These are phyloP conservation scores for Sebastes ruberrimus DNA, from an alignment of 2,797 vertebrate genomes.

Conservation along the genomic window DNA sequence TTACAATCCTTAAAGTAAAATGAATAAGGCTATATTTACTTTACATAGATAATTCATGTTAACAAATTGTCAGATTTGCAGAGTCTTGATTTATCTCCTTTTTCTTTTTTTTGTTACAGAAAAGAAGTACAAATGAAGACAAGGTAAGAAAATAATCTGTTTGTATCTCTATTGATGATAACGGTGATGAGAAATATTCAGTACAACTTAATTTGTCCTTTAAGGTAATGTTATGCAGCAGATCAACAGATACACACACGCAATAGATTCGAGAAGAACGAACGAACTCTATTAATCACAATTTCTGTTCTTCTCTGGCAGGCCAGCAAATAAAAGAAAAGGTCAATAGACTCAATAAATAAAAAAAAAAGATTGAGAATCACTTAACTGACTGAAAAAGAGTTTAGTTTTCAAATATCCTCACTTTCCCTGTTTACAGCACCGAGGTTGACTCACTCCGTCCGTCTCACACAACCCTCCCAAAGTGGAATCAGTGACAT, in stretches of 20 bases:
- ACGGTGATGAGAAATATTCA: not conserved
- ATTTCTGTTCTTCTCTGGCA: not conserved
- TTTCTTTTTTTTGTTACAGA: slow-evolving; percentile 57
- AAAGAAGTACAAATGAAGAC: slow-evolving; percentile 64
- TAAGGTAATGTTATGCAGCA: not conserved
- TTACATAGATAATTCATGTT: not conserved
- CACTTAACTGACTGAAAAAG: not conserved
- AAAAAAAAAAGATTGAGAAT: no score
- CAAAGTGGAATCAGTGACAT: slow-evolving; percentile 36
- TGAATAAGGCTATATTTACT: not conserved
- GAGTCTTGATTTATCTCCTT: not conserved
- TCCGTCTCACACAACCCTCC: slow-evolving; percentile 16
- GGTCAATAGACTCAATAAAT: not conserved
- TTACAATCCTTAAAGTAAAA: not conserved
- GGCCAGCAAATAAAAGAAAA: not conserved
- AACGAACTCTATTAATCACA: not conserved
- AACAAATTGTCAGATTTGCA: not conserved
- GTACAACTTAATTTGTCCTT: not conserved
- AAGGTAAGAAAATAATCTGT: slow-evolving; percentile 59
- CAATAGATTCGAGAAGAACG: not conserved
- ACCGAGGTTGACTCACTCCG: slow-evolving; percentile 1
- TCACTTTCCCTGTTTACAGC: not conserved
- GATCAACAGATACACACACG: not conserved
- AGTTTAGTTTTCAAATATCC: not conserved
- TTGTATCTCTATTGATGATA: not conserved